phyloP scores from a whole-genome alignment of 2,113 vertebrate genomes.

The Takifugu flavidus region DNA sequence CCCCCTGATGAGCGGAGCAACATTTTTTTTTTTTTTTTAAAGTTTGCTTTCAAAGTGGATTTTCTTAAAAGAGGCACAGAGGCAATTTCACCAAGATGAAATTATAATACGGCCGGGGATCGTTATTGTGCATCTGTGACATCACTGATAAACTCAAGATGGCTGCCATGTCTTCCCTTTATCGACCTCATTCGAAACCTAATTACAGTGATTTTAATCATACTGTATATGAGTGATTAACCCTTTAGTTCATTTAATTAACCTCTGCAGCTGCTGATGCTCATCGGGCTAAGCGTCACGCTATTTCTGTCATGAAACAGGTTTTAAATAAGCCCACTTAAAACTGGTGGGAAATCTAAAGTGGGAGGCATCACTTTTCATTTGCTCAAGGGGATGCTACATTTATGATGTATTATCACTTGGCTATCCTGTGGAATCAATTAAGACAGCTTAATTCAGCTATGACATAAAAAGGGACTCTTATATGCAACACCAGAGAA shows the following conservation, averaged over 20 bases:
- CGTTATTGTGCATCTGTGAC: slow-evolving; percentile 29
- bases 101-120: slow-evolving; percentile 14
- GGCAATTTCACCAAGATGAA: slow-evolving; percentile 21
- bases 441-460: slow-evolving; percentile 38
- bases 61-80: slow-evolving; percentile 12
- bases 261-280: slow-evolving; percentile 68
- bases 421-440: not conserved
- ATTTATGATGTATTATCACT: slow-evolving; percentile 41
- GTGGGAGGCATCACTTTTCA: slow-evolving; percentile 67
- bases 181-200: slow-evolving; percentile 65
- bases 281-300: slow-evolving; percentile 57
- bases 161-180: slow-evolving; percentile 50
- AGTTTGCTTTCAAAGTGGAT: slow-evolving; percentile 4
- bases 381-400: slow-evolving; percentile 51
- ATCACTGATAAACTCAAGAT: slow-evolving; percentile 58
- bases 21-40: slow-evolving; percentile 5
- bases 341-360: slow-evolving; percentile 73
- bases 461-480: slow-evolving; percentile 54
- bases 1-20: slow-evolving; percentile 25
- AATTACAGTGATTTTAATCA: slow-evolving; percentile 76
- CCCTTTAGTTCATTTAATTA: slow-evolving; percentile 76
- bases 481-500: slow-evolving; percentile 50
- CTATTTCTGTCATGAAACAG: slow-evolving; percentile 52
- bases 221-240: slow-evolving; percentile 75
- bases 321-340: slow-evolving; percentile 73